phyloP scores from a whole-genome alignment of 1,140 invertebrate species.

The Trinorchestia longiramus region DNA sequence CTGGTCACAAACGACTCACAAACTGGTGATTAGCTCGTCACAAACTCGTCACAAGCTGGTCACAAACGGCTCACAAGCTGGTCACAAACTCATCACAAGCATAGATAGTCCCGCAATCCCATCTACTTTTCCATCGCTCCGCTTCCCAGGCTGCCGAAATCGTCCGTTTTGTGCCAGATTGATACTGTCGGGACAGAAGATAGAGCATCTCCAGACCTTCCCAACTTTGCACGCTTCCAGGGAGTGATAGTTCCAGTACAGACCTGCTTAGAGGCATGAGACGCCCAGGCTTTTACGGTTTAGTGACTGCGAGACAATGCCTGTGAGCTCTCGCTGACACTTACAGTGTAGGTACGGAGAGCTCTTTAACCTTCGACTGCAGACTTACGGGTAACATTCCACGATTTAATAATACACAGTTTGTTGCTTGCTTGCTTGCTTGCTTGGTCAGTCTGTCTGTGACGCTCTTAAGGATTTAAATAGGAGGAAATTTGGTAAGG shows the following conservation, averaged over 20 bases:
- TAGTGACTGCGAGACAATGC: neutral
- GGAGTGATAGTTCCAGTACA: constrained; percentile 42
- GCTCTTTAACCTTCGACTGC: neutral
- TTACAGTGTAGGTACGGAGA: neutral
- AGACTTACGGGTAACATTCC: too few species aligned
- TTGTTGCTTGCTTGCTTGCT: too few species aligned
- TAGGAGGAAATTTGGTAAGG: too few species aligned
- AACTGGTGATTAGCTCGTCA: neutral
- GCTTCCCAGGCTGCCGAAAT: constrained; percentile 24
- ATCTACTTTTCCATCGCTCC: neutral
- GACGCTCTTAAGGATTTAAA: too few species aligned
- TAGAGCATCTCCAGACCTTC: constrained; percentile 14
- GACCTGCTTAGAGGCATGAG: neutral
- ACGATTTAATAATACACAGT: too few species aligned
- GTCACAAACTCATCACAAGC: neutral
- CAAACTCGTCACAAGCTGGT: neutral
- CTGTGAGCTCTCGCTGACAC: neutral
- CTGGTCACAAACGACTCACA: neutral
- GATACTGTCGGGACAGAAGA: constrained; percentile 48
- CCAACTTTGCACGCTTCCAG: constrained; percentile 37
- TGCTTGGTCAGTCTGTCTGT: too few species aligned
- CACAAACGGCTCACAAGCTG: neutral
- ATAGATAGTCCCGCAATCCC: neutral
- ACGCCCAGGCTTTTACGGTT: neutral
- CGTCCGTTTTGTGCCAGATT: constrained; percentile 52